phyloP scores from a whole-genome alignment of 1,140 invertebrate genomes.

The Drosophila mojavensis region DNA sequence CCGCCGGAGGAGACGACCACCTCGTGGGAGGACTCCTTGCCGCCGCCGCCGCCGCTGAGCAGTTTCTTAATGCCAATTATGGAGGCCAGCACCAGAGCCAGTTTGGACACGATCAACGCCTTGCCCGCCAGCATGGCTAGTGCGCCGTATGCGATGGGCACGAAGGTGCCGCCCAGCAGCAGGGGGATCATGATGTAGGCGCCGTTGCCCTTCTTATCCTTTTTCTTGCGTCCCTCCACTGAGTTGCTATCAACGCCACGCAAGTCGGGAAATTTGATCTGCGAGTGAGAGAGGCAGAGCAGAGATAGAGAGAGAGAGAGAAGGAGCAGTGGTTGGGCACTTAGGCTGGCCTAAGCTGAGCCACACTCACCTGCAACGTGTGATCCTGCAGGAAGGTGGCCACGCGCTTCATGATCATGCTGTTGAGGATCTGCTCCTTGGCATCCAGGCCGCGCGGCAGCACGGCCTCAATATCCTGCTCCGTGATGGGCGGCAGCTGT shows the following conservation, averaged over 20 bases:
- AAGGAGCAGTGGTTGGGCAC: too few species aligned
- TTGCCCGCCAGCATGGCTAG: slow-evolving; percentile 92
- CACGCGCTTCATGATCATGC: slow-evolving; percentile 90
- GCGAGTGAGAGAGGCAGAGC: neutral
- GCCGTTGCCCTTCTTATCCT: slow-evolving; percentile 88
- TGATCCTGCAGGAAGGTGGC: slow-evolving; percentile 90
- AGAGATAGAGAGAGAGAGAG: neutral
- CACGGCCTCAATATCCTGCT: slow-evolving; percentile 87
- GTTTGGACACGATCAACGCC: slow-evolving; percentile 92
- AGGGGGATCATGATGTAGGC: slow-evolving; percentile 90
- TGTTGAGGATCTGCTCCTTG: slow-evolving; percentile 89
- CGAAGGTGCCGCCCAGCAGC: slow-evolving; percentile 90
- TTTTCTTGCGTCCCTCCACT: slow-evolving; percentile 78
- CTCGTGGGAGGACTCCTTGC: slow-evolving; percentile 88
- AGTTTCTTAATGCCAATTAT: slow-evolving; percentile 94
- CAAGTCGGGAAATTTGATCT: slow-evolving; percentile 73
- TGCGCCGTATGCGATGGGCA: slow-evolving; percentile 91
- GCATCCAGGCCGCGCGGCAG: slow-evolving; percentile 88
- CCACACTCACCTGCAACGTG: slow-evolving; percentile 88
- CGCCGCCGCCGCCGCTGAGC: slow-evolving; percentile 86
- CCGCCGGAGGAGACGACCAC: slow-evolving; percentile 89
- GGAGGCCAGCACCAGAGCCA: slow-evolving; percentile 91
- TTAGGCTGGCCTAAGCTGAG: neutral
- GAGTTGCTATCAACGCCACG: slow-evolving; percentile 51
- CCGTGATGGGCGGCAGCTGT: slow-evolving; percentile 70